Base-by-base conservation (phyloP, 2,797 vertebrate species). In the Botia kubotai region DNA sequence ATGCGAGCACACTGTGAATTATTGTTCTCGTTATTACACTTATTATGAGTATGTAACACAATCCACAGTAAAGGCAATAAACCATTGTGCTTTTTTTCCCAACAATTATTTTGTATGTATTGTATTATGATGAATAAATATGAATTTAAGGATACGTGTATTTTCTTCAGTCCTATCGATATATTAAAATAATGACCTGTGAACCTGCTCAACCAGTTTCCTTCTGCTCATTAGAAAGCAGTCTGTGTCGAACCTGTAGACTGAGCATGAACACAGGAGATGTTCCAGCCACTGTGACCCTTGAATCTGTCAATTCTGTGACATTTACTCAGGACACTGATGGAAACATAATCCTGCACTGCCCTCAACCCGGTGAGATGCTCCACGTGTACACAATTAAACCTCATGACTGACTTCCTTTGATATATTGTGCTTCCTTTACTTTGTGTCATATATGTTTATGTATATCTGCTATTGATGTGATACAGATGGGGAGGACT, bases 331-430 rank as follows among this genome's bases (percentile, higher is more conserved):
- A 95, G 88, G 97, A 98, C 88, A 95, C 95, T 5, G 96, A 99
- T 85, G 98, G 97, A 67, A 97, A 96, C 88, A 95, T 99, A 89
- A 95, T 98, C 80, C 95, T 99, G 88, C 97, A 97, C 86, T 99
- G 97, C 88, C 95, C 97, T 84, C 93, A 94, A 73, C 93, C 92
- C 85, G 96, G 97, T 98, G 93, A 80, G 89, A 75, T 6, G 0
- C 23, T 39, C 2, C 29, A 10, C 1, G 6, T 43, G 16, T 12
- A 58, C 1, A 23, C 17, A 0, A 13, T 2, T 2, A 16, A 0
- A 10, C 33, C 12, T 1, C 13, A 5, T 14, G 33, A 43, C 13
- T 2, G 0, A 2, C 4, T 16, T 55, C 8, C 11, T 46, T 1
- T 10, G 43, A 11, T 46, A 46, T 46, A 16, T 6, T 52, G 39